These are phyloP conservation scores for Melitaea athalia DNA, from an alignment of 2,888 invertebrate species.

Conservation along the genomic window DNA sequence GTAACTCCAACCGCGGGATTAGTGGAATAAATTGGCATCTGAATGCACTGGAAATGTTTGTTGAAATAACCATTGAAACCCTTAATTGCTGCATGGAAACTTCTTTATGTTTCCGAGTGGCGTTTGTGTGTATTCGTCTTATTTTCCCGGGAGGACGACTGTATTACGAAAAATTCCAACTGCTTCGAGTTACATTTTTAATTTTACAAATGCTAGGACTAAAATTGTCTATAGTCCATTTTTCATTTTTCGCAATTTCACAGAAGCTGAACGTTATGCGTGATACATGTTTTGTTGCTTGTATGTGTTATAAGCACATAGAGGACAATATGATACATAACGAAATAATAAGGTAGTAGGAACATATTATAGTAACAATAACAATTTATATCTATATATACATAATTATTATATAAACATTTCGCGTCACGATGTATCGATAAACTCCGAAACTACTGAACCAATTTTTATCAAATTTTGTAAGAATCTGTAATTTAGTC, in stretches of 20 bases:
- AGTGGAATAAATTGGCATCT: constrained; percentile 34
- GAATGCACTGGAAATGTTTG: constrained; percentile 36
- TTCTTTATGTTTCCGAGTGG: constrained; percentile 30
- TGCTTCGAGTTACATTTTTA: constrained; percentile 28
- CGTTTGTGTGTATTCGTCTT: constrained; percentile 21
- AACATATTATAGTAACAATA: neutral
- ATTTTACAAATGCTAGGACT: constrained; percentile 24
- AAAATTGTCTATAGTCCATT: constrained; percentile 16
- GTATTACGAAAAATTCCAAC: constrained; percentile 27
- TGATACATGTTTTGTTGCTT: constrained; percentile 22
- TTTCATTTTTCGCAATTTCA: constrained; percentile 20
- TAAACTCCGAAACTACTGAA: too few species aligned
- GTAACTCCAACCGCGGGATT: constrained; percentile 31
- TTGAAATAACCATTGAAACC: constrained; percentile 32
- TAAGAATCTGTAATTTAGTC: too few species aligned
- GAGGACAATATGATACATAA: neutral
- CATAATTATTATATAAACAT: too few species aligned
- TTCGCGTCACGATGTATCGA: too few species aligned
- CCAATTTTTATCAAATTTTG: too few species aligned
- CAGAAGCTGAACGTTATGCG: constrained; percentile 23
- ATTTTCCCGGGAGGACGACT: constrained; percentile 22
- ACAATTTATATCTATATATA: neutral
- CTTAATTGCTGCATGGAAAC: constrained; percentile 33
- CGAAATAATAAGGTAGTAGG: neutral
- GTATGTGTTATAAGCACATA: constrained; percentile 4